Evolutionary conservation across 2,113 vertebrate species (phyloP).

Genomic region (Vulpes ferrilata): DNA sequence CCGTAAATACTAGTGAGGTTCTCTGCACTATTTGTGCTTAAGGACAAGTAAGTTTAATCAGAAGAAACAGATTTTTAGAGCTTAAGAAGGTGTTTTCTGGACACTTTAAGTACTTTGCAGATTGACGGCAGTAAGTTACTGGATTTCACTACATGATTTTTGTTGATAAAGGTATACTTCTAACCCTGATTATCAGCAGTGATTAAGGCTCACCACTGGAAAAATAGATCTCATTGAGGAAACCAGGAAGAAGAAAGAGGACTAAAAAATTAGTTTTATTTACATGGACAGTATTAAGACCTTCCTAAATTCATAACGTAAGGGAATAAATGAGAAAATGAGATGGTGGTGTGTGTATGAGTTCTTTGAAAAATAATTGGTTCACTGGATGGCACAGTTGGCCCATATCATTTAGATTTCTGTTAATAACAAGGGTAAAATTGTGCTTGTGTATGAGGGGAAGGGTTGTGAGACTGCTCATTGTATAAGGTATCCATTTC

Average conservation of each 20-base stretch:
- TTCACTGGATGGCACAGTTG: neutral
- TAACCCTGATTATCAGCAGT: neutral
- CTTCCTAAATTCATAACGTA: neutral
- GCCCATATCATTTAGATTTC: neutral
- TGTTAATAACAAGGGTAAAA: conserved; percentile 11
- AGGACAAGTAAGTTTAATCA: conserved; percentile 50
- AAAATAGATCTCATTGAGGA: neutral
- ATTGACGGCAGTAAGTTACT: neutral
- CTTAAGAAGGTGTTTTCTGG: conserved; percentile 14
- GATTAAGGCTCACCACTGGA: neutral
- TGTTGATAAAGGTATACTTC: neutral
- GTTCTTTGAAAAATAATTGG: conserved; percentile 19
- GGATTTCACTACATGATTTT: conserved; percentile 32
- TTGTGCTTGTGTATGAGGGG: neutral
- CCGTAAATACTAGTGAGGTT: conserved; percentile 5
- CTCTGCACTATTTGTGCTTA: neutral
- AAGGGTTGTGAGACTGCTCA: neutral
- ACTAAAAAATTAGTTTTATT: conserved; percentile 41
- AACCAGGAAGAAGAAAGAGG: conserved; percentile 34
- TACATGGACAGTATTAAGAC: neutral
- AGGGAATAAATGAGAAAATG: conserved; percentile 1
- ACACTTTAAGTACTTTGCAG: neutral
- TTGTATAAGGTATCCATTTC: neutral
- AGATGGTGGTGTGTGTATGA: neutral
- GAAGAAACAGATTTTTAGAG: conserved; percentile 20